Conservation (phyloP, 2,888 invertebrate genomes). For the Eristalis arbustorum region DNA sequence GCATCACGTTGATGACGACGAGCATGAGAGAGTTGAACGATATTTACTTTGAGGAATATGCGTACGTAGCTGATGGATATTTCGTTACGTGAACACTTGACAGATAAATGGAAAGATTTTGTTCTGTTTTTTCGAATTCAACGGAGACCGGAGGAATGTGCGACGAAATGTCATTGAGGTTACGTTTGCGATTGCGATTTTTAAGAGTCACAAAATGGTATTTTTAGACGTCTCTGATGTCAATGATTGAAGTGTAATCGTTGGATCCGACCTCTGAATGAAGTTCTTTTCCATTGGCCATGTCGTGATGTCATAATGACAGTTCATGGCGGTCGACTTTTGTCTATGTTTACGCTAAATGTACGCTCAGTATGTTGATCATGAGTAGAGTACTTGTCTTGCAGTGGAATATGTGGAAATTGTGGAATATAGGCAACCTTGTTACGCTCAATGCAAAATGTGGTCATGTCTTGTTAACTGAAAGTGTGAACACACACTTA, state of each 20-base stretch:
- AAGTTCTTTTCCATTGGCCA: not conserved
- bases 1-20: conserved; percentile 5
- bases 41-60: not conserved
- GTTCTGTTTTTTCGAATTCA: not conserved
- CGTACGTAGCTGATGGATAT: not conserved
- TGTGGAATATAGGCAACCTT: not conserved
- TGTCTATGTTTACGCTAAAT: not conserved
- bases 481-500: not conserved
- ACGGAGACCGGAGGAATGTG: not conserved
- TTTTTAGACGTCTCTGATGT: not conserved
- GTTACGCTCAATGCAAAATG: not conserved
- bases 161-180: not conserved
- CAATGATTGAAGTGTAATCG: not conserved
- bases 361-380: not conserved
- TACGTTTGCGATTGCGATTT: not conserved
- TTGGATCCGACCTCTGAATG: not conserved
- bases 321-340: not conserved
- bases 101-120: not conserved
- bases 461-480: not conserved
- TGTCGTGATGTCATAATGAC: not conserved
- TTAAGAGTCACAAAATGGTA: not conserved
- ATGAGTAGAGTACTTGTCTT: not conserved
- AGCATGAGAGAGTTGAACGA: conserved; percentile 15
- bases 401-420: not conserved
- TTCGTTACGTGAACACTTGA: not conserved